Evolutionary conservation across 2,888 invertebrate genomes (phyloP), one percentile per base, ranked within the genome.

Genomic region (Lapara coniferarum): DNA sequence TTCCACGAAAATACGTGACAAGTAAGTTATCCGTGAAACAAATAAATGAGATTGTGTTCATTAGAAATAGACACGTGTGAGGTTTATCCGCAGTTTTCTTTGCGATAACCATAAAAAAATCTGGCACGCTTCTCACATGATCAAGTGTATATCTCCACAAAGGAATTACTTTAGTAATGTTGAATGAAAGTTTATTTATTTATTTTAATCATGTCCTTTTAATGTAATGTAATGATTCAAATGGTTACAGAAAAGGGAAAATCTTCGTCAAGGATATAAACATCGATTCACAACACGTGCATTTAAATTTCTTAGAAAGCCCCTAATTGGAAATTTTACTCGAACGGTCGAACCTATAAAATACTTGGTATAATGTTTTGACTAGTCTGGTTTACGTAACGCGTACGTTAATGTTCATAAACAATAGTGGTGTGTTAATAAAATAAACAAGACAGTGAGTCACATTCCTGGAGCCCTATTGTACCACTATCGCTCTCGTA

Each of bases 401-500:
- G 16, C 30, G 46, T 46, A 57, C n/a, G 58, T 30, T 25, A 16
- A 46, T 16, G 56, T 56, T 37, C 13, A 52, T 51, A 51, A 44
- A 37, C 46, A 68, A 73, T 70, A 75, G 71, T 72, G 71, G 71
- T 73, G 74, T 78, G 78, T 76, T 78, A 75, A 74, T 75, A 76
- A 75, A 80, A 75, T 77, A 77, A 82, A 82, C 84, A 78, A 83
- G 83, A 80, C 82, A 74, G 78, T 85, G 87, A 86, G 89, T 89
- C 89, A 89, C 92, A 93, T 93, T 93, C 93, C 92, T 77, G 73
- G 81, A 83, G 84, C 83, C 87, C 88, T 85, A 89, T 91, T 91
- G 91, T 90, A 85, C 88, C 85, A 87, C 87, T 87, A 88, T 87
- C 85, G 87, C 83, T 86, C 81, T 86, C 81, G 76, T 82, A 85